These are phyloP conservation scores for Gerris buenoi DNA, from an alignment of 1,140 invertebrate genomes.

Conservation along the genomic window DNA sequence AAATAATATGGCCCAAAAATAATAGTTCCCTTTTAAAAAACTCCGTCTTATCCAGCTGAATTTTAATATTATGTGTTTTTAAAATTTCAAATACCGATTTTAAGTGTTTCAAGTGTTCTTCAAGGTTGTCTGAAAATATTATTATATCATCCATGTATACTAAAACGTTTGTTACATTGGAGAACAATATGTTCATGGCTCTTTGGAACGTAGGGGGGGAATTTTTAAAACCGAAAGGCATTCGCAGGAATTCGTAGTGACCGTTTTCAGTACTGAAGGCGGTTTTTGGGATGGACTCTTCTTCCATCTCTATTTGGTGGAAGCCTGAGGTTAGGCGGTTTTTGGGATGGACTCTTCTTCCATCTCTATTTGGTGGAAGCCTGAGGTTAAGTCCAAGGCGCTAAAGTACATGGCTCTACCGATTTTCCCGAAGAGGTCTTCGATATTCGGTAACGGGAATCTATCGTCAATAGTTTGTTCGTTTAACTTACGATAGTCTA, in stretches of 20 bases:
- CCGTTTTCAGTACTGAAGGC: conserved; percentile 18
- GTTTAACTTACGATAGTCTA: conserved; percentile 20
- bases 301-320: no score
- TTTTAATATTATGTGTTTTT: conserved; percentile 14
- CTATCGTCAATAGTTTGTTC: conserved; percentile 23
- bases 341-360: conserved; percentile 13
- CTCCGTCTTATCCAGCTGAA: conserved; percentile 21
- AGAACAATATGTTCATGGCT: conserved; percentile 25
- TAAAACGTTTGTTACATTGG: conserved; percentile 6
- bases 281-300: conserved; percentile 17
- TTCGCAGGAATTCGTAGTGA: conserved; percentile 17
- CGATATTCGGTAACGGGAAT: conserved; percentile 35
- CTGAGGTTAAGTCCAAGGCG: conserved; percentile 30
- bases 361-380: conserved; percentile 27
- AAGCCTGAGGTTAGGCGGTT: no score
- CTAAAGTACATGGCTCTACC: conserved; percentile 28
- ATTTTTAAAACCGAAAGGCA: conserved; percentile 16
- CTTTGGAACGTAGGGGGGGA: conserved; percentile 13
- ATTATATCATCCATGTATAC: conserved; percentile 35
- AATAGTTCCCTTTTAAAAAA: conserved; percentile 24
- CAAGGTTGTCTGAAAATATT: conserved; percentile 24
- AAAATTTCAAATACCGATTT: conserved; percentile 20
- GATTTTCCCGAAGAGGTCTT: conserved; percentile 26
- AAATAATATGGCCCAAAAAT: conserved; percentile 27
- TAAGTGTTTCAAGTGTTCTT: conserved; percentile 26